Conservation (phyloP, 2,113 vertebrate species). For the Tyrannus savana region DNA sequence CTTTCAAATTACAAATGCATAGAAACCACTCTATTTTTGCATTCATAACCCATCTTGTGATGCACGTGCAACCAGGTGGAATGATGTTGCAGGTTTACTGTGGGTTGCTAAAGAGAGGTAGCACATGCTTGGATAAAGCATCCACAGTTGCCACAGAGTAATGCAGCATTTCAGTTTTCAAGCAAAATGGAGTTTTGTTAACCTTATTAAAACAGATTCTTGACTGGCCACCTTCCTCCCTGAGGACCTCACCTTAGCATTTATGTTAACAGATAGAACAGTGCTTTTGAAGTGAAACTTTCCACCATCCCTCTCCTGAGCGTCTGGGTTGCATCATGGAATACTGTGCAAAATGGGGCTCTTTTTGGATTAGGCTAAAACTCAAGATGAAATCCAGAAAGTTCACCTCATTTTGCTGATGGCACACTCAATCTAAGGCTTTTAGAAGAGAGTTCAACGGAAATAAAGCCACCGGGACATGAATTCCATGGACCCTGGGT, state of each 20-base stretch:
- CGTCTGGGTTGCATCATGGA: not conserved
- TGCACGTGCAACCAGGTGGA: not conserved
- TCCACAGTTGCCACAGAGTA: not conserved
- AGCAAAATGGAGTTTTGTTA: not conserved
- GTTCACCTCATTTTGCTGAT: not conserved
- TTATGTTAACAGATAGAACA: not conserved
- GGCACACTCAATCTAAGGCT: not conserved
- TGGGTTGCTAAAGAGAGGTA: not conserved
- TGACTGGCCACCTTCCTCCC: not conserved
- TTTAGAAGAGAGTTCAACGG: not conserved
- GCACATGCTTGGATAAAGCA: not conserved
- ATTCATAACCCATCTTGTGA: not conserved
- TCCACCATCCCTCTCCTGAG: not conserved
- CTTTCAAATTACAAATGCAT: not conserved
- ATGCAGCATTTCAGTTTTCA: not conserved
- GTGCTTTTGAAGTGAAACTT: not conserved
- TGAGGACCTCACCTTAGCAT: not conserved
- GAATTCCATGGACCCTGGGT: accelerated
- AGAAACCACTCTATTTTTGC: not conserved
- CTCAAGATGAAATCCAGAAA: not conserved
- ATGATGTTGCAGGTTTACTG: not conserved
- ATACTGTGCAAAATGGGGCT: not conserved
- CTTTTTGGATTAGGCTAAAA: not conserved
- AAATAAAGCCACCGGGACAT: not conserved
- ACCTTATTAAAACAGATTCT: not conserved